Evolutionary conservation across 2,888 invertebrate genomes (phyloP).

Genomic region (Dinocampus coccinellae): DNA sequence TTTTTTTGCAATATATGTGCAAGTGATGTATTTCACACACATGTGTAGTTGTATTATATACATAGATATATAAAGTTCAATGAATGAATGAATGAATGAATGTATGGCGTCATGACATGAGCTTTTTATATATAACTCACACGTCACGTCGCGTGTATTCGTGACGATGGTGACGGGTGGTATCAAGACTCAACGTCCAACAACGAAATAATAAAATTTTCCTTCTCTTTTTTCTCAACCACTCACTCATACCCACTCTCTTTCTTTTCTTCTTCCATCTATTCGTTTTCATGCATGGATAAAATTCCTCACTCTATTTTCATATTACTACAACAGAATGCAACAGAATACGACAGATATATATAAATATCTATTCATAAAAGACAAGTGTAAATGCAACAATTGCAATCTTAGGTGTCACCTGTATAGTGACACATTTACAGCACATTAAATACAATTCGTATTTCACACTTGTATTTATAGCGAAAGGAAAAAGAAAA

Average conservation of each 20-base stretch:
- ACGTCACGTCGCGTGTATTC: not conserved
- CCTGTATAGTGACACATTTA: not conserved
- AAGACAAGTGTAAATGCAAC: not conserved
- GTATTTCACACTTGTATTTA: not conserved
- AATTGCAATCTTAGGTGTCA: not conserved
- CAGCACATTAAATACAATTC: not conserved
- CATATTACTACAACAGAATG: no score
- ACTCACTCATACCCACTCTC: not conserved
- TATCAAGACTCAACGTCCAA: not conserved
- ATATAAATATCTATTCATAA: not conserved
- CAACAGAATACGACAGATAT: not conserved
- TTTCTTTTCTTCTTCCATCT: not conserved
- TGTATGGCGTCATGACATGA: not conserved
- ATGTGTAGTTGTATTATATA: no score
- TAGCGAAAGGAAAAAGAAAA: not conserved
- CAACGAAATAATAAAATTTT: not conserved
- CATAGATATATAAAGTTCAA: no score
- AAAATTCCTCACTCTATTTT: no score
- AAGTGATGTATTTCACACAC: no score
- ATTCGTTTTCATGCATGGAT: not conserved
- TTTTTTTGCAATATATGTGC: no score
- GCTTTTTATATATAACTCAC: slow-evolving; percentile 12
- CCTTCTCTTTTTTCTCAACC: not conserved
- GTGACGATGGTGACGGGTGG: not conserved
- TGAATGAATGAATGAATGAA: no score